phyloP scores from a whole-genome alignment of 2,113 vertebrate species.

The Aythya baeri region DNA sequence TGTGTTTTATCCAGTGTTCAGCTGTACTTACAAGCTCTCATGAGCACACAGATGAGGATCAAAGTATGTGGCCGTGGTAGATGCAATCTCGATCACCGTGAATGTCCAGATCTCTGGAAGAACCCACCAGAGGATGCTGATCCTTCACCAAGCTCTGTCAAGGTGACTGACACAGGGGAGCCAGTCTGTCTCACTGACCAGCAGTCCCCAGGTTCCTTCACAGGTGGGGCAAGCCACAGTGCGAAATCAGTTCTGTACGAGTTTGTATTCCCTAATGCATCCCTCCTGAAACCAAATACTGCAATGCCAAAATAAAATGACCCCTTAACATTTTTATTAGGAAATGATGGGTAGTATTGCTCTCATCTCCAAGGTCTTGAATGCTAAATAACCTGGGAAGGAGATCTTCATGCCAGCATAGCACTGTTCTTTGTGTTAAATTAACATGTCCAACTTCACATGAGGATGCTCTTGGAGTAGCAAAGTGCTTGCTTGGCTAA shows the following conservation, averaged over 20 bases:
- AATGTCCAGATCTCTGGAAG: neutral
- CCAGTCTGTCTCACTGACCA: neutral
- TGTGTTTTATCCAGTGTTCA: neutral
- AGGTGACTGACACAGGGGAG: neutral
- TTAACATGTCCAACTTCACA: neutral
- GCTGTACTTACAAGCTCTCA: neutral
- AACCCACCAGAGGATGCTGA: neutral
- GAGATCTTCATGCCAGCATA: rapidly evolving
- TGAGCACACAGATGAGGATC: neutral
- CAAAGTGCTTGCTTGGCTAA: neutral
- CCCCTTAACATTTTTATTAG: neutral
- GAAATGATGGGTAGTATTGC: neutral
- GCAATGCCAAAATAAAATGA: neutral
- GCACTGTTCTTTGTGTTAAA: neutral
- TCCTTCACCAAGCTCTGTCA: neutral
- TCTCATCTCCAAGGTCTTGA: neutral
- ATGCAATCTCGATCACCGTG: neutral
- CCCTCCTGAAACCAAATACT: neutral
- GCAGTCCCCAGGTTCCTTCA: neutral
- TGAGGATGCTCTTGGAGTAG: neutral
- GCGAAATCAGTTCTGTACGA: neutral
- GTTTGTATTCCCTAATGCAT: neutral
- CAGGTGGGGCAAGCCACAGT: neutral
- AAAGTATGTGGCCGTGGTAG: neutral
- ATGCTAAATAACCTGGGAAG: neutral